Conservation (phyloP, 2,113 vertebrate genomes). For the Actinemys pallida region DNA sequence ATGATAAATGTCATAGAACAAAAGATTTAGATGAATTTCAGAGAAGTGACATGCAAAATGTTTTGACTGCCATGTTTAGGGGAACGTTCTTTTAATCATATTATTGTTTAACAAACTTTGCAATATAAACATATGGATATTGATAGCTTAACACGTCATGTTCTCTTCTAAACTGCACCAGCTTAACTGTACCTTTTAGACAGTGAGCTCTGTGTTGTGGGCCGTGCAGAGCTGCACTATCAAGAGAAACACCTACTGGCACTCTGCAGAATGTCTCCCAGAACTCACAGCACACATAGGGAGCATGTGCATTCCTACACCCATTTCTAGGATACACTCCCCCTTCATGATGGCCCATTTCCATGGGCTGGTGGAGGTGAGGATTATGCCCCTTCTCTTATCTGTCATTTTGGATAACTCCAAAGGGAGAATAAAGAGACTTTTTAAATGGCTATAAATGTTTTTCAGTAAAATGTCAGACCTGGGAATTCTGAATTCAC, state of each 20-base stretch:
- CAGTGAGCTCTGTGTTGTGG: background rate
- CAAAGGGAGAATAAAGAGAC: background rate
- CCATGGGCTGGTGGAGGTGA: background rate
- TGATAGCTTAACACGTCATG: background rate
- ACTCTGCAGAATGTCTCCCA: background rate
- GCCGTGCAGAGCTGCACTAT: background rate
- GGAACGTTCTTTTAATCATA: conserved; percentile 2
- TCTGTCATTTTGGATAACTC: background rate
- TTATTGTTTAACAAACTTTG: background rate
- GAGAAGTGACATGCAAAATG: conserved; percentile 65
- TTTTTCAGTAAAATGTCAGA: background rate
- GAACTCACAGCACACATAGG: background rate
- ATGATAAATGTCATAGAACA: conserved; percentile 78
- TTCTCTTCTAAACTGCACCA: background rate
- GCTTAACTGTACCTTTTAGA: background rate
- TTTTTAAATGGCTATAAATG: background rate
- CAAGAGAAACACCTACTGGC: accelerated
- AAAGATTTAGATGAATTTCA: conserved; percentile 67
- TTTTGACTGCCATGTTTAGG: background rate
- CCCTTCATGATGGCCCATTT: background rate
- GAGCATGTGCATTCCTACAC: background rate
- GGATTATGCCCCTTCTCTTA: background rate
- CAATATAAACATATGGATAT: background rate
- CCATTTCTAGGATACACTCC: background rate
- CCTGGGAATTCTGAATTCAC: background rate